phyloP scores from a whole-genome alignment of 2,888 invertebrate species.

The Melinopterus prodromus region DNA sequence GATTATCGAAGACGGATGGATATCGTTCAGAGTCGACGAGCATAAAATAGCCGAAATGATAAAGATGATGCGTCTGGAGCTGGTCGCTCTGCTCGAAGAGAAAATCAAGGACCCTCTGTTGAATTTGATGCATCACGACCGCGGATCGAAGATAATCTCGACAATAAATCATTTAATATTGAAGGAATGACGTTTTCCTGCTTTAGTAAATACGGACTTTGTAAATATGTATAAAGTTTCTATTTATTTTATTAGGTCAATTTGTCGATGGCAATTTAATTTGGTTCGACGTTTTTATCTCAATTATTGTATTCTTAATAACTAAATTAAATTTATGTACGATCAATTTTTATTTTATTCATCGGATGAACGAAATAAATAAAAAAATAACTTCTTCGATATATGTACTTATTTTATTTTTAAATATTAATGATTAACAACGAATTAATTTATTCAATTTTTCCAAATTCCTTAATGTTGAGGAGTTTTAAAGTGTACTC shows the following conservation, averaged over 20 bases:
- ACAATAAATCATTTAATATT: constrained; percentile 78
- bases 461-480: constrained; percentile 63
- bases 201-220: background rate
- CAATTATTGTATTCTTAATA: background rate
- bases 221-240: constrained; percentile 4
- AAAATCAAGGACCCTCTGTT: constrained; percentile 85
- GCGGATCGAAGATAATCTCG: constrained; percentile 77
- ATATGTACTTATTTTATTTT: background rate
- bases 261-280: background rate
- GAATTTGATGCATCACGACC: constrained; percentile 76
- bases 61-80: constrained; percentile 78
- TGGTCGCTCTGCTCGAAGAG: constrained; percentile 79
- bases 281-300: no score
- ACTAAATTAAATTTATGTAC: background rate
- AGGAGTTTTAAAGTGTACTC: constrained; percentile 71
- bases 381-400: background rate
- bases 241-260: constrained; percentile 4
- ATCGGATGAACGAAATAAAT: background rate
- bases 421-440: background rate
- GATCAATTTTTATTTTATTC: background rate
- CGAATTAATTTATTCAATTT: background rate
- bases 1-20: constrained; percentile 83
- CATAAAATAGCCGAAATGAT: constrained; percentile 85
- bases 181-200: constrained; percentile 53
- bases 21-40: constrained; percentile 79